Percentiles rank a stretch among this genome's conserved stretches.
Evolutionary conservation across 2,797 vertebrate species (phyloP).

Genomic region (Sylvilagus floridanus): DNA sequence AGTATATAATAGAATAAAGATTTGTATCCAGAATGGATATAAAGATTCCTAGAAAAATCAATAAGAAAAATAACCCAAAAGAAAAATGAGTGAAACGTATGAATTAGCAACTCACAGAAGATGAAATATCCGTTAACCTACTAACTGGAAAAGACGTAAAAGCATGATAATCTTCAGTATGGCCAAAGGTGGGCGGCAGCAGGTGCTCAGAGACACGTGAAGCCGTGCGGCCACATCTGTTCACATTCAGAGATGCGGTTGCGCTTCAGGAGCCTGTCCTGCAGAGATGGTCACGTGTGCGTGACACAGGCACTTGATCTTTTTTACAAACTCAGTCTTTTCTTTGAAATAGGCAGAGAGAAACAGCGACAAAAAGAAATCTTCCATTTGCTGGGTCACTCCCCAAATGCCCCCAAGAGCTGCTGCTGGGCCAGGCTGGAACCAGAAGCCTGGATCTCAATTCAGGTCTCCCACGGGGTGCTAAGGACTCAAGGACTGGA

Average conservation of each 20-base stretch:
- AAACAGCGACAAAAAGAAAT: too few species aligned
- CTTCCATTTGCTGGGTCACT: too few species aligned
- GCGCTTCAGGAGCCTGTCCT: neutral
- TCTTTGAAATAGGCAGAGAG: too few species aligned
- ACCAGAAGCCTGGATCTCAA: too few species aligned
- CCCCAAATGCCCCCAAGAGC: too few species aligned
- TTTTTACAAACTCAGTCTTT: too few species aligned
- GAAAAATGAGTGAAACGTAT: neutral
- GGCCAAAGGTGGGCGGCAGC: neutral
- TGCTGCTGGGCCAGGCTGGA: too few species aligned
- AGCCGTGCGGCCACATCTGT: rapidly evolving
- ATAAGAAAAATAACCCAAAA: constrained; percentile 16
- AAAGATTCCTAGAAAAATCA: constrained; percentile 29
- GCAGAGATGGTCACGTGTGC: neutral
- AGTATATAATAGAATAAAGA: neutral
- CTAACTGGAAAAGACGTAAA: neutral
- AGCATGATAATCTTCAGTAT: neutral
- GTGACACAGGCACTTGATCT: too few species aligned
- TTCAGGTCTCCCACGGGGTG: too few species aligned
- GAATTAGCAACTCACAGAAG: neutral
- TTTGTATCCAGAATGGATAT: neutral
- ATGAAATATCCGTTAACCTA: neutral
- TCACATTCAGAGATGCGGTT: neutral
- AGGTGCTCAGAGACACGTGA: neutral
- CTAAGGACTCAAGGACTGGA: too few species aligned